Evolutionary conservation across 1,140 invertebrate genomes (phyloP).

Genomic region (Drosophila cardini): DNA sequence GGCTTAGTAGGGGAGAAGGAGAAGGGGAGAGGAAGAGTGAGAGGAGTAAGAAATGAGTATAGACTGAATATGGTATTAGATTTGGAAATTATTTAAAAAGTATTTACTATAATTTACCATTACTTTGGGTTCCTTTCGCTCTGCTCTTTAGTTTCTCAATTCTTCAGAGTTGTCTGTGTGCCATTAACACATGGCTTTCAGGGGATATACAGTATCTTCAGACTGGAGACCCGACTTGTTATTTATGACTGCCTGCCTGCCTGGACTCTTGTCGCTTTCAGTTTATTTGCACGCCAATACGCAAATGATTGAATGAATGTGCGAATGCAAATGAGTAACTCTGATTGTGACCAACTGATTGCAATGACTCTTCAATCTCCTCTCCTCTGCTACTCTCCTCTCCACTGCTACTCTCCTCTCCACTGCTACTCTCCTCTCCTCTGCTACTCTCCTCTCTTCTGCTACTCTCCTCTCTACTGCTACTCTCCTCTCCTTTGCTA

Average conservation of each 20-base stretch:
- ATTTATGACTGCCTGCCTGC: slow-evolving; percentile 32
- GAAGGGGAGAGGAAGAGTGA: background rate
- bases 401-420: too few species aligned
- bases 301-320: slow-evolving; percentile 60
- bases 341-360: slow-evolving; percentile 51
- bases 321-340: slow-evolving; percentile 64
- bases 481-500: background rate
- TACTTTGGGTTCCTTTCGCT: too few species aligned
- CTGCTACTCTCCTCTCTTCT: too few species aligned
- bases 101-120: too few species aligned
- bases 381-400: background rate
- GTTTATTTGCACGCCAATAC: slow-evolving; percentile 61
- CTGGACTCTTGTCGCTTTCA: slow-evolving; percentile 12
- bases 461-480: too few species aligned
- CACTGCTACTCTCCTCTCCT: background rate
- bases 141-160: too few species aligned
- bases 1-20: background rate
- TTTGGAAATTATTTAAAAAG: too few species aligned
- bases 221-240: background rate
- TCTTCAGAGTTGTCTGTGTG: background rate
- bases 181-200: slow-evolving; percentile 43
- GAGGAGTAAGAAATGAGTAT: too few species aligned
- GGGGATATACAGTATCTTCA: background rate
- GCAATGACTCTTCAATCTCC: background rate
- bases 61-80: too few species aligned